Evolutionary conservation across 2,888 invertebrate species (phyloP).

Genomic region (Polydrusus pterygomalis): DNA sequence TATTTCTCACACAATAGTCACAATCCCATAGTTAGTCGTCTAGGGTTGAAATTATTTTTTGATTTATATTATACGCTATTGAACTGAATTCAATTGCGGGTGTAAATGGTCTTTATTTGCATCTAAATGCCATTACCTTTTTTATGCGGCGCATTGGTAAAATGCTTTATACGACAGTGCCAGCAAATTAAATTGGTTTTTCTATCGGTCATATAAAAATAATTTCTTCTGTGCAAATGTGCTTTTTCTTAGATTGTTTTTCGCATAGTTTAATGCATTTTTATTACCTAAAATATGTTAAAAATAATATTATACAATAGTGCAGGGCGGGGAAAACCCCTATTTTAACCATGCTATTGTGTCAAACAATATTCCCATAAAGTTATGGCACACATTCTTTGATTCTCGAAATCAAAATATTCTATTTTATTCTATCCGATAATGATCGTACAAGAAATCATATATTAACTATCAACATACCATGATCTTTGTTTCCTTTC

Average conservation of each 20-base stretch:
- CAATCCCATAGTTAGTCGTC: background rate
- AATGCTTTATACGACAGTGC: constrained; percentile 2
- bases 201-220: background rate
- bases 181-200: constrained; percentile 9
- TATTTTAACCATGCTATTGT: no score
- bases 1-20: no score
- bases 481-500: no score
- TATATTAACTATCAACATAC: no score
- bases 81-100: background rate
- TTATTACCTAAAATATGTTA: background rate
- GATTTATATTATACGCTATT: background rate
- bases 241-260: background rate
- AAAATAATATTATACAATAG: no score
- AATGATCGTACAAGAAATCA: no score
- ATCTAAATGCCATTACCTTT: background rate
- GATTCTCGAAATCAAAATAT: no score
- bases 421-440: no score
- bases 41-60: background rate
- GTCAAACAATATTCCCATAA: no score
- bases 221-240: background rate
- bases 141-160: background rate
- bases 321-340: no score
- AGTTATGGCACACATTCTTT: no score
- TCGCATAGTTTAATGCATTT: background rate
- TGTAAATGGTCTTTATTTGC: constrained; percentile 4